Evolutionary conservation across 2,797 vertebrate genomes (phyloP), one percentile per base, ranked within the genome.

Genomic region (Sebastes flavidus): DNA sequence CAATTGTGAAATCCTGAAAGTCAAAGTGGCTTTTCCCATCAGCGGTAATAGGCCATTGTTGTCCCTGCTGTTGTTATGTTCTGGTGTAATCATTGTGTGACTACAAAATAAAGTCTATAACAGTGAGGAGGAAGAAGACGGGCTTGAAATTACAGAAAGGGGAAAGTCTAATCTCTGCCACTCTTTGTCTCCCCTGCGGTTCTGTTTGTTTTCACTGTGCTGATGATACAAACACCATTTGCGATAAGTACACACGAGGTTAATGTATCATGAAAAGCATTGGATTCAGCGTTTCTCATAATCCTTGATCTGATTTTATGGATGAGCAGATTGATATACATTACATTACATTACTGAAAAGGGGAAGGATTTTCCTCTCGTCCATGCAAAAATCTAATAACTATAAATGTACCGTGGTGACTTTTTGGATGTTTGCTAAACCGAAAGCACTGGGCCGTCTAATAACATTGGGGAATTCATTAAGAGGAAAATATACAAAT

Each of bases 221-320:
- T 86, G 68, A 87, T 85, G 79, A 87, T 20, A 81, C 82, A 88
- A 91, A 84, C 73, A 67, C 58, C 29, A 87, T 84, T 86, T 79
- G 75, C 38, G 60, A 81, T 82, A 84, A 87, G 71, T 75, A 84
- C 73, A 86, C 73, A 72, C 68, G 70, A 83, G 81, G 84, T 91
- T 92, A 93, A 94, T 93, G 86, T 91, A 72, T 92, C 80, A 82
- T 90, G 82, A 91, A 90, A 91, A 94, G 77, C 78, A 82, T 82
- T 87, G 78, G 80, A 83, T 91, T 92, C 89, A 93, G 82, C 70
- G 6, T 87, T 91, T 92, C 82, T 83, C 66, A 79, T 93, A 93
- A 92, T 94, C 83, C 82, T 80, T 91, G 85, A 90, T 93, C 77
- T 92, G 87, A 94, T 95, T 93, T 94, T 81, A 92, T 85, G 90